Base-by-base conservation (phyloP, 2,888 invertebrate genomes). In the Leucoptera coffeella region DNA sequence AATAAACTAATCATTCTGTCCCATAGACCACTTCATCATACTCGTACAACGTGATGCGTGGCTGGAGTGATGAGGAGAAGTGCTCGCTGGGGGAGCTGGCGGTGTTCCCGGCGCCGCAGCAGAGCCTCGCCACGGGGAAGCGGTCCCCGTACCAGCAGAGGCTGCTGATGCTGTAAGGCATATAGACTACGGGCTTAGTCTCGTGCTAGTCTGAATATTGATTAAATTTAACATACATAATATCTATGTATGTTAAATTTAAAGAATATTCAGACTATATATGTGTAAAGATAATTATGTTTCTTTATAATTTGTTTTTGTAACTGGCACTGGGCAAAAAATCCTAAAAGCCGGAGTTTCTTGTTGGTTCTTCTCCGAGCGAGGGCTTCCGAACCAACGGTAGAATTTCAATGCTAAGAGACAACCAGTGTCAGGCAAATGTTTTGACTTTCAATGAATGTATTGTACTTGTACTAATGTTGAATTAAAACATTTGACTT, bases 141-240 rank as follows among this genome's bases (percentile, higher is more conserved):
- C 12, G 17, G 5, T 25, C 25, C 19, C 25, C 25, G 19, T 25
- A 25, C 25, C 11, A 13, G 3, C 25, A 25, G 17, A 17, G 19
- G 12, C 19, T 19, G 19, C 9, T 6, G 4, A 15, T 12, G 11
- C 12, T 17, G 25, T 15, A 4, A n/a, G 14, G 7, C 12, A 12
- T 14, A 13, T 13, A 12, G 12, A 11, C 12, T 11, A 12, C n/a
- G 8, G 4, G 14, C 4, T 12, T 14, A 7, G 5, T 9, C 9
- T 13, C 13, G n/a, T 23, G 9, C 8, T 7, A 7, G 5, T 4
- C 7, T 6, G 12, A 2, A 11, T 6, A 10, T 13, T 22, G 5
- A 10, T 5, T 9, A n/a, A 10, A 7, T 10, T 10, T 21, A 21
- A 11, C n/a, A 10, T 4, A n/a, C 21, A 4, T 10, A 4, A 9